Conservation (phyloP, 1,140 invertebrate genomes). For the Hylyphantes graminicola region DNA sequence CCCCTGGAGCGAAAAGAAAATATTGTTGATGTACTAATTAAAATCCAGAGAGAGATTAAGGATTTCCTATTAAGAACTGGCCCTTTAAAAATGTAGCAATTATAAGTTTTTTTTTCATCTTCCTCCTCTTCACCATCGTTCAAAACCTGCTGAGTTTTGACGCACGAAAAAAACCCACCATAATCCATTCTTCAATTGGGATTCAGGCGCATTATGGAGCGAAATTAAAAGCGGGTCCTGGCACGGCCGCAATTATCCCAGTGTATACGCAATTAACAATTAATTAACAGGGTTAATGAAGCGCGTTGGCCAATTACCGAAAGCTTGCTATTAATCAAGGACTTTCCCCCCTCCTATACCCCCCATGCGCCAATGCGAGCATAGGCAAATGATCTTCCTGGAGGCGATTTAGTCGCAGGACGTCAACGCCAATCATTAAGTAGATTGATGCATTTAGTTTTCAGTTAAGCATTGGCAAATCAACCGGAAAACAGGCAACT, state of each 20-base stretch:
- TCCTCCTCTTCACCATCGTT: slow-evolving; percentile 10
- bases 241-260: slow-evolving; percentile 57
- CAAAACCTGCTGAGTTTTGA: slow-evolving; percentile 12
- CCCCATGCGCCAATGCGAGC: slow-evolving; percentile 51
- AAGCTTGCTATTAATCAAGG: slow-evolving; percentile 59
- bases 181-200: slow-evolving; percentile 33
- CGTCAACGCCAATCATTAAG: slow-evolving; percentile 60
- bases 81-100: slow-evolving; percentile 44
- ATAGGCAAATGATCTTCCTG: slow-evolving; percentile 57
- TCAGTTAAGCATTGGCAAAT: slow-evolving; percentile 45
- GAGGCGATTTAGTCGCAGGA: slow-evolving; percentile 56
- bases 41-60: slow-evolving; percentile 51
- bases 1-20: slow-evolving; percentile 49
- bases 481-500: slow-evolving; percentile 41
- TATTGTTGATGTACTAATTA: slow-evolving; percentile 60
- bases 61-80: slow-evolving; percentile 55
- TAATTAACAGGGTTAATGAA: slow-evolving; percentile 60
- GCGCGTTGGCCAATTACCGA: slow-evolving; percentile 57
- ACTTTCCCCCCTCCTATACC: slow-evolving; percentile 23
- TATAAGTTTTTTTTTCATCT: slow-evolving; percentile 44
- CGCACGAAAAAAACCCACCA: slow-evolving; percentile 16
- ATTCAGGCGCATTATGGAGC: slow-evolving; percentile 39
- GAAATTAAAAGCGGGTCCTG: slow-evolving; percentile 55
- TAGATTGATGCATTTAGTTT: slow-evolving; percentile 60
- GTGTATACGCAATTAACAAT: slow-evolving; percentile 60